These are phyloP conservation scores for Lutjanus campechanus DNA, from an alignment of 2,797 vertebrate species.

Conservation along the genomic window DNA sequence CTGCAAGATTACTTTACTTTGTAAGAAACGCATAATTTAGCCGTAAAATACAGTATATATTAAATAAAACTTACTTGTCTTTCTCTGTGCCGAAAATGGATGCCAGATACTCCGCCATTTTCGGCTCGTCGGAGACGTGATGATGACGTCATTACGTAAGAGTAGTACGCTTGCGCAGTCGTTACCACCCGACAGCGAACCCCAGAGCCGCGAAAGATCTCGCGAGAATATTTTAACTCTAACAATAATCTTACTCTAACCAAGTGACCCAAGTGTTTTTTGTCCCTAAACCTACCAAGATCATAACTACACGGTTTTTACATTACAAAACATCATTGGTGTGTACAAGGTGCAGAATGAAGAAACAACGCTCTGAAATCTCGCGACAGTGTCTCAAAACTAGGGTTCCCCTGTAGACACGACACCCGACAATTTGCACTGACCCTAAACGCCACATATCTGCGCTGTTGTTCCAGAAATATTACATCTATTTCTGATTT, in stretches of 20 bases:
- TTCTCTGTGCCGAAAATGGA: conserved; percentile 99
- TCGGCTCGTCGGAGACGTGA: conserved; percentile 80
- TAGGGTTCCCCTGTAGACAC: too few species aligned
- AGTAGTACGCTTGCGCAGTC: background rate
- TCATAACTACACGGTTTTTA: too few species aligned
- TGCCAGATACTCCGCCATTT: conserved; percentile 98
- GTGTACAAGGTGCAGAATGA: too few species aligned
- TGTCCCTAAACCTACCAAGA: too few species aligned
- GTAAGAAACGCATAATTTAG: fast-evolving
- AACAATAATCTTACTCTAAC: too few species aligned
- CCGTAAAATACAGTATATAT: fast-evolving
- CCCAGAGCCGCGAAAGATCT: too few species aligned
- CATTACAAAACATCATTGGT: too few species aligned
- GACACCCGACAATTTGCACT: background rate
- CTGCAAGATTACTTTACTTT: fast-evolving
- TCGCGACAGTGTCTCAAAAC: too few species aligned
- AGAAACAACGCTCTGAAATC: too few species aligned
- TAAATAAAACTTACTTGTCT: conserved; percentile 93
- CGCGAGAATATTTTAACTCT: too few species aligned
- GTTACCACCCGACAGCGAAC: too few species aligned
- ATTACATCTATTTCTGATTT: background rate
- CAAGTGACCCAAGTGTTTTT: too few species aligned
- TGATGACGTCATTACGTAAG: conserved; percentile 68
- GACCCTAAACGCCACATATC: background rate
- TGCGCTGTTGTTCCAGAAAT: conserved; percentile 41